Evolutionary conservation across 2,797 vertebrate genomes (phyloP).

Genomic region (Hoplostethus atlanticus): DNA sequence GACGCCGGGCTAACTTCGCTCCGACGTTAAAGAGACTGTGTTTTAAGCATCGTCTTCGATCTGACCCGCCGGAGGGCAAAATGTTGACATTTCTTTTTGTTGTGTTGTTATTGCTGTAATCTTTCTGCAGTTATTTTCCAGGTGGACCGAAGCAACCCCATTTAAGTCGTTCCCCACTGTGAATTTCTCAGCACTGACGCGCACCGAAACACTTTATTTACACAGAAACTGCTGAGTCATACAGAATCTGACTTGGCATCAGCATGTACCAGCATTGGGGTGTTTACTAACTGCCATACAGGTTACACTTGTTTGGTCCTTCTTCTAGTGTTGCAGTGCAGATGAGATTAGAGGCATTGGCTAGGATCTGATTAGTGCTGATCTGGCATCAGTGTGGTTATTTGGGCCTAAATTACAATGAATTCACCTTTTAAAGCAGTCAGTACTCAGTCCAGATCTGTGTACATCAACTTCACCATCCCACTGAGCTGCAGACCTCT

Average conservation of each 20-base stretch:
- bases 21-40: background rate
- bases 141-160: slow-evolving; percentile 32
- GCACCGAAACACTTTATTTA: slow-evolving; percentile 66
- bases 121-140: slow-evolving; percentile 15
- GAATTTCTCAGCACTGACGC: slow-evolving; percentile 22
- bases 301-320: slow-evolving; percentile 1
- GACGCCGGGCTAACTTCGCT: slow-evolving; percentile 28
- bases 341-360: slow-evolving; percentile 29
- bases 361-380: slow-evolving; percentile 7
- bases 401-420: background rate
- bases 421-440: slow-evolving; percentile 8
- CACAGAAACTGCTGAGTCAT: slow-evolving; percentile 64
- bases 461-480: background rate
- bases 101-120: slow-evolving; percentile 44
- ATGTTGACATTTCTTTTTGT: slow-evolving; percentile 18
- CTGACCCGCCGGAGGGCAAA: slow-evolving; percentile 1
- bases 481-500: background rate
- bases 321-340: slow-evolving; percentile 19
- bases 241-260: slow-evolving; percentile 19
- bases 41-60: slow-evolving; percentile 29
- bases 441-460: slow-evolving; percentile 4
- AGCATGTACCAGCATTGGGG: slow-evolving; percentile 26
- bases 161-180: slow-evolving; percentile 32
- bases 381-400: background rate
- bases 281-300: slow-evolving; percentile 53